A percentile compares a stretch with the other conserved stretches of the same genome.
These are phyloP conservation scores for Muraenolepis orangiensis DNA, from an alignment of 2,797 vertebrate genomes.

Conservation along the genomic window DNA sequence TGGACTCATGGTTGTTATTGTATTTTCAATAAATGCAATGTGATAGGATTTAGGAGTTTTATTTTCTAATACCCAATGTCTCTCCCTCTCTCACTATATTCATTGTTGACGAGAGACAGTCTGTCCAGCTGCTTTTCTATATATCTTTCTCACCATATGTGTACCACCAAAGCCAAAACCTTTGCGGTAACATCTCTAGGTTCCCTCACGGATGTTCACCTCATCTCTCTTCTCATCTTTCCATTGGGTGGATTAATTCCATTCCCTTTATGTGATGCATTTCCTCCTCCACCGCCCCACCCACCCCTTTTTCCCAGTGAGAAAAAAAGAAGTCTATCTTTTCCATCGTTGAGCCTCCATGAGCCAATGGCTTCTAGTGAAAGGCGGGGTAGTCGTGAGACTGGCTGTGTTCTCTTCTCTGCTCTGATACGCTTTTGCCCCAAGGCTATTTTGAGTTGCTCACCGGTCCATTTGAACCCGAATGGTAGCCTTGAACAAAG, in stretches of 20 bases:
- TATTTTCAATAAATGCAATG: background rate
- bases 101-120: background rate
- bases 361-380: constrained; percentile 54
- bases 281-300: background rate
- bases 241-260: background rate
- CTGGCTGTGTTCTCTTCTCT: constrained; percentile 45
- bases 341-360: constrained; percentile 39
- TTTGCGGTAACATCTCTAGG: background rate
- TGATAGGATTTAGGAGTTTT: background rate
- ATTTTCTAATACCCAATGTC: background rate
- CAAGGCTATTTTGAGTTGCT: constrained; percentile 41
- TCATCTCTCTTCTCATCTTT: background rate
- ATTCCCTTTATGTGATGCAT: background rate
- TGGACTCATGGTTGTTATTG: background rate
- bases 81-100: background rate
- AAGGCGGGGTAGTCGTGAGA: constrained; percentile 34
- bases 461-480: constrained; percentile 42
- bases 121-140: background rate
- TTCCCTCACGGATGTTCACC: background rate
- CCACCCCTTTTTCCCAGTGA: background rate
- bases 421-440: constrained; percentile 36
- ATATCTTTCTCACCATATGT: background rate
- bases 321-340: constrained; percentile 15
- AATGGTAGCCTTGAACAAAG: constrained; percentile 22
- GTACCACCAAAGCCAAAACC: background rate